Evolutionary conservation across 2,113 vertebrate genomes (phyloP).

Genomic region (Ammospiza caudacuta): DNA sequence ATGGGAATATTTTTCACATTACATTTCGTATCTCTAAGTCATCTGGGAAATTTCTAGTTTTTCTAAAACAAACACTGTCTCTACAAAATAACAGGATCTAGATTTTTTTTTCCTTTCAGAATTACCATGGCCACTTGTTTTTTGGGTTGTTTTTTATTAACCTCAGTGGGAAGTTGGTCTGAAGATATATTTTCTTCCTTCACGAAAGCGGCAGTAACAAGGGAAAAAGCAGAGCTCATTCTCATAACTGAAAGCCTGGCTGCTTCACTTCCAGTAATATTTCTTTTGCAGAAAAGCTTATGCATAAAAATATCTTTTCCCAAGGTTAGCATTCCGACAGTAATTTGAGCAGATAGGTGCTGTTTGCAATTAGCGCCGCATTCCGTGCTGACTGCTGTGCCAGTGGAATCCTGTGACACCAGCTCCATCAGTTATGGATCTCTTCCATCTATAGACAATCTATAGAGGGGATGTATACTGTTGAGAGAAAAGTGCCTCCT

Average conservation of each 20-base stretch:
- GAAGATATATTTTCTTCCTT: neutral
- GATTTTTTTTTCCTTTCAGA: neutral
- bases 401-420: conserved; percentile 31
- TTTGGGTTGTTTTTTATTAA: neutral
- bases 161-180: neutral
- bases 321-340: conserved; percentile 28
- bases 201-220: conserved; percentile 4
- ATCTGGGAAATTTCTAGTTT: neutral
- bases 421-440: neutral
- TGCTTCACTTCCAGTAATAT: conserved; percentile 24
- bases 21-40: neutral
- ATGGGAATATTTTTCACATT: neutral
- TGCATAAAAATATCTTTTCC: conserved; percentile 44
- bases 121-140: neutral
- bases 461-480: neutral
- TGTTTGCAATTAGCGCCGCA: neutral
- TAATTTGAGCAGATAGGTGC: conserved; percentile 35
- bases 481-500: conserved; percentile 27
- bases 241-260: neutral
- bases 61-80: neutral
- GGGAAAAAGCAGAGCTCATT: conserved; percentile 9
- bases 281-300: conserved; percentile 33
- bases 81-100: neutral
- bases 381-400: conserved; percentile 12
- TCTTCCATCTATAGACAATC: neutral